phyloP scores from a whole-genome alignment of 1,140 invertebrate genomes.

The Manduca sexta region DNA sequence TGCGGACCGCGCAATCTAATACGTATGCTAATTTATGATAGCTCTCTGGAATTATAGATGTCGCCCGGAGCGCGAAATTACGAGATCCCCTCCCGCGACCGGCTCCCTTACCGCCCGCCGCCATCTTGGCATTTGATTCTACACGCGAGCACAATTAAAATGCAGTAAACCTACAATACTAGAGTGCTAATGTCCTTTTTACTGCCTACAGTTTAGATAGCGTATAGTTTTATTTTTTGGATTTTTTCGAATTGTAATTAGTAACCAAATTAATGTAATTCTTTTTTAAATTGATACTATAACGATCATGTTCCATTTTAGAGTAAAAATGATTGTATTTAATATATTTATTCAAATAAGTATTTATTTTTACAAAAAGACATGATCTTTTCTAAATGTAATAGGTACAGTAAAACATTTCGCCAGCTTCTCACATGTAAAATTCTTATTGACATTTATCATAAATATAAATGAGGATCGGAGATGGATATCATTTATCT shows the following conservation, averaged over 20 bases:
- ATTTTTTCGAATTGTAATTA: no score
- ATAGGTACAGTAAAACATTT: background rate
- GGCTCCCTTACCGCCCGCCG: conserved; percentile 19
- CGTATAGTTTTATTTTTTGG: no score
- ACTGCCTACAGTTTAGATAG: no score
- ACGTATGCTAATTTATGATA: conserved; percentile 68
- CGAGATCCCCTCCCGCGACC: conserved; percentile 29
- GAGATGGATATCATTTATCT: conserved; percentile 1
- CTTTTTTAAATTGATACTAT: no score
- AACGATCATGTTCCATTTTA: no score
- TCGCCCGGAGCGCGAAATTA: conserved; percentile 55
- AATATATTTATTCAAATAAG: no score
- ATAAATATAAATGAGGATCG: background rate
- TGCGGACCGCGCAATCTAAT: conserved; percentile 46
- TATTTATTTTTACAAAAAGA: no score
- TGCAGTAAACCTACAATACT: conserved; percentile 26
- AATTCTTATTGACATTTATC: background rate
- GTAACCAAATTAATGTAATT: no score
- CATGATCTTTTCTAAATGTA: no score
- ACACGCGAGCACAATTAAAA: conserved; percentile 32
- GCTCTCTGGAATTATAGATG: conserved; percentile 61
- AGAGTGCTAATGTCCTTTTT: conserved; percentile 22
- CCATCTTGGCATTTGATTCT: conserved; percentile 58
- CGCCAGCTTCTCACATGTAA: background rate
- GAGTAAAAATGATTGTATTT: no score